phyloP scores from a whole-genome alignment of 64 coral and sea anemone genomes.

The Pocillopora verrucosa region DNA sequence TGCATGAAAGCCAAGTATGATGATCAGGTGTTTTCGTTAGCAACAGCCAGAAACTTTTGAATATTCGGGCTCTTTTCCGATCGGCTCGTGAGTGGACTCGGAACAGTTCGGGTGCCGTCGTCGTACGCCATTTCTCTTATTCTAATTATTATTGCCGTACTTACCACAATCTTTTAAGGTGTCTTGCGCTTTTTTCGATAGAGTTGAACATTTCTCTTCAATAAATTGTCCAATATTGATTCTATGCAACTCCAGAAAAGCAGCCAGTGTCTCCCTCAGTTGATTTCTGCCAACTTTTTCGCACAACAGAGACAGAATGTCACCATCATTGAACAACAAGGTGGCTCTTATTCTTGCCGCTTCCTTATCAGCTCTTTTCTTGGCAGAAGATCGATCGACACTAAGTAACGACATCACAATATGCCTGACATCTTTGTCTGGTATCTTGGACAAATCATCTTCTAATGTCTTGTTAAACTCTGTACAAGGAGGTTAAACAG shows the following conservation, averaged over 20 bases:
- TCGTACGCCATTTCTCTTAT: background rate
- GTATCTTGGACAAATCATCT: constrained; percentile 30
- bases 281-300: constrained; percentile 57
- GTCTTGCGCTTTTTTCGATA: constrained; percentile 1
- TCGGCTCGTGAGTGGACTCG: background rate
- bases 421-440: constrained; percentile 36
- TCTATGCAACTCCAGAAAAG: constrained; percentile 17
- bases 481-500: background rate
- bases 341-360: constrained; percentile 55
- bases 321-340: background rate
- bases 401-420: constrained; percentile 31
- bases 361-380: constrained; percentile 38
- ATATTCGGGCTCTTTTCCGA: too few relatives aligned
- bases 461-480: constrained; percentile 34
- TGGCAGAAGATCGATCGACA: background rate
- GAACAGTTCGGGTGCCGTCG: background rate
- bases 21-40: too few relatives aligned
- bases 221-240: constrained; percentile 47
- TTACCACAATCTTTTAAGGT: constrained; percentile 62
- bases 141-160: background rate
- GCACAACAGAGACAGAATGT: constrained; percentile 45
- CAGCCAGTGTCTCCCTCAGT: constrained; percentile 53
- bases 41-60: too few relatives aligned
- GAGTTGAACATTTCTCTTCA: constrained; percentile 21
- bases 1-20: too few relatives aligned